Evolutionary conservation across 2,113 vertebrate genomes (phyloP).

Genomic region (Motacilla tschutschensis): DNA sequence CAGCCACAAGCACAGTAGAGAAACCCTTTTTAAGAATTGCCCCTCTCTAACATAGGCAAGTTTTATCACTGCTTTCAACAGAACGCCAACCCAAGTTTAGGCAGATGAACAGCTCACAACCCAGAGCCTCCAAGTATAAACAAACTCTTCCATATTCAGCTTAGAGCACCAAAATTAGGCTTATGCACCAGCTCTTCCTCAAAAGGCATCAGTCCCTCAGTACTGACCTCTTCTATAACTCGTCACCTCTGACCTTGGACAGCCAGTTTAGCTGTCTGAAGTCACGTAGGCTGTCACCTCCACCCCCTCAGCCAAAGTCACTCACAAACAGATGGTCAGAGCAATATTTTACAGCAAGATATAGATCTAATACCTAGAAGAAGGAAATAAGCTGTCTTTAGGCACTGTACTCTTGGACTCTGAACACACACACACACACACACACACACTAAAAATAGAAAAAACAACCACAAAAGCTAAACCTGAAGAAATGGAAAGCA

Average conservation of each 20-base stretch:
- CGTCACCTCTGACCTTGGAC: neutral
- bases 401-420: neutral
- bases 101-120: neutral
- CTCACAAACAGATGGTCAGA: neutral
- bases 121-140: neutral
- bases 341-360: neutral
- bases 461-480: neutral
- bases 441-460: neutral
- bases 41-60: neutral
- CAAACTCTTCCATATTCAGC: neutral
- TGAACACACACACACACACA: neutral
- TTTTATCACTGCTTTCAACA: neutral
- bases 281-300: neutral
- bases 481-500: neutral
- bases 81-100: neutral
- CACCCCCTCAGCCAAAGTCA: neutral
- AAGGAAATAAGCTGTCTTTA: neutral
- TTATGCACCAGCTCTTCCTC: neutral
- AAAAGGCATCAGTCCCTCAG: neutral
- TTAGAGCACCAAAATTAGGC: neutral
- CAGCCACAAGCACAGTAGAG: neutral
- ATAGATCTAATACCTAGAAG: neutral
- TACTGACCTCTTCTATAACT: neutral
- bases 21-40: neutral
- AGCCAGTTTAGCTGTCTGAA: neutral